Evolutionary conservation across 1,140 invertebrate genomes (phyloP).

Genomic region (Andrena cerasifolii): DNA sequence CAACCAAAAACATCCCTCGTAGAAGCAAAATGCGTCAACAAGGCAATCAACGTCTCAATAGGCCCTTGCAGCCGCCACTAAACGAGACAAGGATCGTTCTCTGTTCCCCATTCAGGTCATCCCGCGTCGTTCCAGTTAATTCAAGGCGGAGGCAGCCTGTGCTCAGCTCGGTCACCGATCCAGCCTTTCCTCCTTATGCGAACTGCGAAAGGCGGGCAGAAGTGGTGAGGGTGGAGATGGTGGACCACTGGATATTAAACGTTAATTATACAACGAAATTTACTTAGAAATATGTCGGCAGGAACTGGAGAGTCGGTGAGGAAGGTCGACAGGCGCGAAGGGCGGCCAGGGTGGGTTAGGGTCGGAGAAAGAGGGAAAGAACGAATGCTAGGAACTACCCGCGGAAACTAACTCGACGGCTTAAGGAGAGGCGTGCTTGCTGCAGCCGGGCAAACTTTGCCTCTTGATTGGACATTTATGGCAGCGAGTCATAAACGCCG

Average conservation of each 20-base stretch:
- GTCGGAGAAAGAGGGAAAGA: constrained; percentile 17
- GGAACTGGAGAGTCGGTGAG: not conserved
- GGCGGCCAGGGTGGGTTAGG: no score
- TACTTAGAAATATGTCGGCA: constrained; percentile 40
- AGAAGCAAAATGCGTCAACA: not conserved
- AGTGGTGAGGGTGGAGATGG: not conserved
- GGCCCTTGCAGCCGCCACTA: not conserved
- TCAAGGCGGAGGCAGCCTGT: not conserved
- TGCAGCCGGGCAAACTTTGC: constrained; percentile 51
- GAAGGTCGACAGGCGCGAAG: not conserved
- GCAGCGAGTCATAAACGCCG: constrained; percentile 50
- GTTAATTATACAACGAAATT: constrained; percentile 46
- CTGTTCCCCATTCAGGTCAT: constrained; percentile 14
- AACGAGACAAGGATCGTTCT: not conserved
- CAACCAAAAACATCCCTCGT: no score
- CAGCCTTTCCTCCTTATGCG: constrained; percentile 2
- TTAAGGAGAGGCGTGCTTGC: constrained; percentile 45
- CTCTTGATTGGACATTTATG: constrained; percentile 69
- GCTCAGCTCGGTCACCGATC: not conserved
- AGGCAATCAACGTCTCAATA: not conserved
- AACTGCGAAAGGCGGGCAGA: constrained; percentile 22
- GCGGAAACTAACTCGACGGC: constrained; percentile 57
- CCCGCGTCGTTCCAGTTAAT: constrained; percentile 21
- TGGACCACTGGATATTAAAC: constrained; percentile 27
- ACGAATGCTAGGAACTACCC: constrained; percentile 60